Evolutionary conservation across 2,113 vertebrate species (phyloP), one percentile per base, ranked within the genome.

Genomic region (Leptocoma aspasia): DNA sequence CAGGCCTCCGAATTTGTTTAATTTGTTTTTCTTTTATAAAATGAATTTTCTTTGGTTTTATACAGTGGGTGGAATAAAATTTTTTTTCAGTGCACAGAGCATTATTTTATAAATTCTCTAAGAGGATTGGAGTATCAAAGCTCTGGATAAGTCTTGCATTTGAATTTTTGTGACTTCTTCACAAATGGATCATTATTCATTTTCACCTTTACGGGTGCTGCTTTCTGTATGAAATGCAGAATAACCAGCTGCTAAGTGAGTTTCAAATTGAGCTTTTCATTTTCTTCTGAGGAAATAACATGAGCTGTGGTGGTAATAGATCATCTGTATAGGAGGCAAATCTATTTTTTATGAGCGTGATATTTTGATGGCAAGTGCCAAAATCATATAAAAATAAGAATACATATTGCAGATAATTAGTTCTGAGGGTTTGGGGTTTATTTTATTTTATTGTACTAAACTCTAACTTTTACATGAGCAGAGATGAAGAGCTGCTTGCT

Each of bases 121-220:
- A 91, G 83, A 96, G 77, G 89, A 90, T 71, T 88, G 73, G 95
- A 89, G 82, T 95, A 94, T 84, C 93, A 82, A 90, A 82, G 65
- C 80, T 94, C 37, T 56, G 92, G 92, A 87, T 90, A 96, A 96
- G 91, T 93, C 97, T 94, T 89, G 59, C 94, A 59, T 91, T 78
- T 94, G 92, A 93, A 95, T 96, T 96, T 97, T 96, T 96, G 97
- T 96, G 97, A 89, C 89, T 94, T 92, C 95, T 97, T 96, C 27
- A 18, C 89, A 88, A 96, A 91, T 3, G 86, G 90, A 69, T 96
- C 87, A 85, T 97, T 95, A 92, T 68, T 95, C 96, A 91, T 96
- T 93, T 94, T 91, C 93, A 95, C 93, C 95, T 97, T 95, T 96
- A 86, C 21, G 86, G 65, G 42, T 91, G 92, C 91, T 90, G 82